Base-by-base conservation (phyloP, 2,113 vertebrate species). In the Entelurus aequoreus region DNA sequence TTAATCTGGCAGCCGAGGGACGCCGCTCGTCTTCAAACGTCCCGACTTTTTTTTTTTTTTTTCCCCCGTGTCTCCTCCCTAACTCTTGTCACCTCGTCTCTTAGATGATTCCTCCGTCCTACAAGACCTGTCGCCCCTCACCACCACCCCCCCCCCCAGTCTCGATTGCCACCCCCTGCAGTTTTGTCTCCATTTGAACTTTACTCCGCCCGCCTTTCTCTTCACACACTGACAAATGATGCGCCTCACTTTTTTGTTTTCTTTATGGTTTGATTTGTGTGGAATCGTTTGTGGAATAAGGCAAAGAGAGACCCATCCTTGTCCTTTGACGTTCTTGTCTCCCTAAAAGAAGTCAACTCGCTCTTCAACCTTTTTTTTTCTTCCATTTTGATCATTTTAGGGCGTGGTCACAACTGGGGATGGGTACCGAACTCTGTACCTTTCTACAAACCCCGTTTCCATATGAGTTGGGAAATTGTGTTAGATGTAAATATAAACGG, bases 1-100 rank as follows among this genome's bases (percentile, higher is more conserved):
- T 82, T 81, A 83, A 81, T 84, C 77, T 71, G 71, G 72, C 73
- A 72, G 78, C 72, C 81, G 13, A 69, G 85, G 81, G 81, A 81
- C 77, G 72, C 67, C 52, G 69, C 81, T 77, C 66, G 53, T 87
- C 81, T 83, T 85, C 83, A 84, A 81, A 84, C 79, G 68, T 68
- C 62, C 63, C 50, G 75, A 60, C 69, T 66, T 76, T 37, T 13
- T 13, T 12, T 13, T 42, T 7, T 9, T 42, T 5, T 40, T n/a
- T n/a, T n/a, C n/a, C n/a, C n/a, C n/a, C n/a, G 6, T 7, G 6
- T 40, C 8, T 40, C 38, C 65, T 50, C 65, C 65, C 57, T 63
- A 65, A 66, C 48, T 56, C 69, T 53, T 48, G 35, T 78, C 76
- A 80, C 73, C 67, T 77, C 72, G 71, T 81, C 72, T 76, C 72